Evolutionary conservation across 1,140 invertebrate species (phyloP).

Genomic region (Andrena cerasifolii): DNA sequence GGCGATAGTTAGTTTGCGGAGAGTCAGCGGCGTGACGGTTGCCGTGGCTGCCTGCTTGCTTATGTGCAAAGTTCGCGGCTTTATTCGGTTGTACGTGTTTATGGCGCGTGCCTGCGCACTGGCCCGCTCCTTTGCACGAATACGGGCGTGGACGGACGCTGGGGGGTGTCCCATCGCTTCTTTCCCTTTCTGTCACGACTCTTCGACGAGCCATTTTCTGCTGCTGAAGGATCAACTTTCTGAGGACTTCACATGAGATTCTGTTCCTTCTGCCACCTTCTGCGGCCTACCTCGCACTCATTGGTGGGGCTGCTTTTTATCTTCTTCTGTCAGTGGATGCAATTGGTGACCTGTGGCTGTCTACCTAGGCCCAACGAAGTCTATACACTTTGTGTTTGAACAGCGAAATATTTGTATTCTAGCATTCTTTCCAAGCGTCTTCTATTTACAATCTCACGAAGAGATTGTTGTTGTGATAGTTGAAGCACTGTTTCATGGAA

Average conservation of each 20-base stretch:
- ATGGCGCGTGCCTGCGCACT: slow-evolving; percentile 17
- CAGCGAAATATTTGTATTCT: too few relatives aligned
- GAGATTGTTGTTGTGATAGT: not conserved
- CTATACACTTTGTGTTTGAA: too few relatives aligned
- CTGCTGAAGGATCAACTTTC: not conserved
- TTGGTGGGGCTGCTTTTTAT: too few relatives aligned
- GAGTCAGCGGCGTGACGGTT: slow-evolving; percentile 62
- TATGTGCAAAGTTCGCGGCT: slow-evolving; percentile 49
- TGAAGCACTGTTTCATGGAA: not conserved
- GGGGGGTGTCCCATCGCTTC: not conserved
- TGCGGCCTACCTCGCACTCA: too few relatives aligned
- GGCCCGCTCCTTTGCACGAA: not conserved
- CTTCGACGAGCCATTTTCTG: not conserved
- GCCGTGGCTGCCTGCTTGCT: slow-evolving; percentile 47
- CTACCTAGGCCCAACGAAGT: too few relatives aligned
- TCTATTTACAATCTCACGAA: too few relatives aligned
- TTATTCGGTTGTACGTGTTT: slow-evolving; percentile 53
- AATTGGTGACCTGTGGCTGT: too few relatives aligned
- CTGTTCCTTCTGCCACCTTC: too few relatives aligned
- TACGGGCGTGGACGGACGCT: not conserved
- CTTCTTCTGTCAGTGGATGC: too few relatives aligned
- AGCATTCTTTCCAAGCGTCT: too few relatives aligned
- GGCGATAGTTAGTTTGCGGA: slow-evolving; percentile 78
- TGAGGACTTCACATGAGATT: too few relatives aligned
- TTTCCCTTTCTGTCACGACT: not conserved